These are phyloP conservation scores for Tolypeutes matacus DNA, from an alignment of 2,797 vertebrate genomes.

Conservation along the genomic window DNA sequence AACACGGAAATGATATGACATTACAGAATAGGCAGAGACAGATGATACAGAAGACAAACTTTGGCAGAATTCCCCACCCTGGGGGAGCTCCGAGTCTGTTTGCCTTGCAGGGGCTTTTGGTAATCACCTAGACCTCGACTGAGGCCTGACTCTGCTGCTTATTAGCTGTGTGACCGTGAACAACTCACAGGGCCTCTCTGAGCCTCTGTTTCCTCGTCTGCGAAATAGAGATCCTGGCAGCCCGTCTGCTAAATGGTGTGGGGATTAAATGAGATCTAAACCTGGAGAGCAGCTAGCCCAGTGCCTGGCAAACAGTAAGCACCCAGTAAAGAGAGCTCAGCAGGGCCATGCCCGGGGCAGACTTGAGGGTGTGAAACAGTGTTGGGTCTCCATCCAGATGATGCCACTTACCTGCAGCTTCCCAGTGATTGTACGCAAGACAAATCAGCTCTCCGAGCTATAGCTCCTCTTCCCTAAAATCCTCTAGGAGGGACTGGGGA, in stretches of 20 bases:
- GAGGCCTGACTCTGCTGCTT: background rate
- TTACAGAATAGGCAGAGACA: background rate
- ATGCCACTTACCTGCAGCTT: background rate
- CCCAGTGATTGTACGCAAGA: background rate
- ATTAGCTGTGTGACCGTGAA: background rate
- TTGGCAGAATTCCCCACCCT: background rate
- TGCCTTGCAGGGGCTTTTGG: background rate
- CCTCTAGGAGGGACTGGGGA: background rate
- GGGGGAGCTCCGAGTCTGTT: background rate
- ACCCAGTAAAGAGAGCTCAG: background rate
- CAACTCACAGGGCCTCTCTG: background rate
- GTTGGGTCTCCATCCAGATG: background rate
- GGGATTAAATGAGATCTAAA: background rate
- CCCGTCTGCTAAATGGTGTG: background rate
- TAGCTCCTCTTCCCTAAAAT: background rate
- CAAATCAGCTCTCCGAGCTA: background rate
- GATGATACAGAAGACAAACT: too few species aligned
- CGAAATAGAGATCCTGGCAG: background rate
- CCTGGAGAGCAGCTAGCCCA: background rate
- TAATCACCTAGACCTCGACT: background rate
- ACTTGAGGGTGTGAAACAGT: background rate
- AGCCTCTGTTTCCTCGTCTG: background rate
- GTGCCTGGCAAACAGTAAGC: background rate
- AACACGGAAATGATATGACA: background rate
- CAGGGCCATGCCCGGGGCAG: background rate